Evolutionary conservation across 2,797 vertebrate species (phyloP), one percentile per base, ranked within the genome.

Genomic region (Microchirus variegatus): DNA sequence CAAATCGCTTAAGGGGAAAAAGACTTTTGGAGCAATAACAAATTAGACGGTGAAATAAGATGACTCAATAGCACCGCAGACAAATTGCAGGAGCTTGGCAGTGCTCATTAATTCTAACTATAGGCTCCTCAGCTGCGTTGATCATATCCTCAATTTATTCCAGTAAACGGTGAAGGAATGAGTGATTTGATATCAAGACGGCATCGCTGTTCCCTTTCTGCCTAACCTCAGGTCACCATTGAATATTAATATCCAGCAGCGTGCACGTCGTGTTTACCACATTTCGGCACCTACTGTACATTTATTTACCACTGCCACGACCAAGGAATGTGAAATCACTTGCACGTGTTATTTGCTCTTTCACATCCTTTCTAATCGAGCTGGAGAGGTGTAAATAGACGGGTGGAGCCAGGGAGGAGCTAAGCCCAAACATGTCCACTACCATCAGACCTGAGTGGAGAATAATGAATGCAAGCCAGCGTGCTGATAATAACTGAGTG

Each of bases 1-100:
- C 78, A 61, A 73, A 85, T 72, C 15, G 80, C 88, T 80, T 73
- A 35, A 9, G 87, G 86, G 86, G 85, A 86, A 80, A 55, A 69
- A 90, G 75, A 90, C 80, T 77, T 89, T 89, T 80, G 70, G 77
- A 75, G 80, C 80, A 89, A 82, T 88, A 91, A 91, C 89, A 92
- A 90, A 91, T 93, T 87, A 92, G 85, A 90, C 87, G 81, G 80
- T 84, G 87, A 90, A 92, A 92, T 89, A 92, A 89, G 90, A 92
- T 74, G 66, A 86, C 87, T 91, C 87, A 91, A 88, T 92, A 90
- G 87, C 71, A 67, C 81, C 74, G 82, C 67, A 86, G 78, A 90
- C 87, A 89, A 89, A 91, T 83, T 90, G 84, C 88, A 78, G 72
- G 81, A 78, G 84, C 71, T 31, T 49, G 81, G 75, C 84, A 84